Percentiles rank a stretch among this genome's conserved stretches.
Evolutionary conservation across 2,797 vertebrate genomes (phyloP).

Genomic region (Spinus pinus): DNA sequence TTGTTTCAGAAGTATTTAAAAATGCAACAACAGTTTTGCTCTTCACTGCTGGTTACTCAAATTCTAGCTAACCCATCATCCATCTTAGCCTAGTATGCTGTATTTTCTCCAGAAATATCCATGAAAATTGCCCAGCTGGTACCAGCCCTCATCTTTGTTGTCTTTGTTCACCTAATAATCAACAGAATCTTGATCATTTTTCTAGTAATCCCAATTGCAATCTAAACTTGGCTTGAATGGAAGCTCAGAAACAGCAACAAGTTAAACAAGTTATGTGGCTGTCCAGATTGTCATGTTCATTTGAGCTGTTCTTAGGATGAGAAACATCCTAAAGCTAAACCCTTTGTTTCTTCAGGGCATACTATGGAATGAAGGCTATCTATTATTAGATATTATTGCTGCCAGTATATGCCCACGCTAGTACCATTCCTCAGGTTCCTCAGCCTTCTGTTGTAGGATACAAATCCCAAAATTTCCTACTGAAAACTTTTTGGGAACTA

Average conservation of each 20-base stretch:
- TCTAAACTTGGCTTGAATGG: neutral
- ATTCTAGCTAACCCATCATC: neutral
- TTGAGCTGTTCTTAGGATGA: neutral
- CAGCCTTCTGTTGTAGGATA: neutral
- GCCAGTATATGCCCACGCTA: neutral
- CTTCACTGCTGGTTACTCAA: neutral
- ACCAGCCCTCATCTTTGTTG: neutral
- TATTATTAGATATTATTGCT: neutral
- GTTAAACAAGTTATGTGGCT: neutral
- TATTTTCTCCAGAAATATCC: neutral
- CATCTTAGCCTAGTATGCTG: accelerated
- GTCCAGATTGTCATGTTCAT: neutral
- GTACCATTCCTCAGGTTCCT: neutral
- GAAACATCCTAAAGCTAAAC: neutral
- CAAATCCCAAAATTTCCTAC: neutral
- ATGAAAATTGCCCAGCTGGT: neutral
- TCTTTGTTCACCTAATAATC: neutral
- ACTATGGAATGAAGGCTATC: neutral
- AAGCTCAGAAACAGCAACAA: neutral
- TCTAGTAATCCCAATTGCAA: neutral
- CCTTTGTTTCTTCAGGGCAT: neutral
- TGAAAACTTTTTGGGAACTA: neutral
- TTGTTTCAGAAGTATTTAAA: neutral
- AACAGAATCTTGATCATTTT: neutral
- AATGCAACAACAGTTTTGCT: neutral